Conservation (phyloP, 2,888 invertebrate genomes). For the Lochmaea crataegi region DNA sequence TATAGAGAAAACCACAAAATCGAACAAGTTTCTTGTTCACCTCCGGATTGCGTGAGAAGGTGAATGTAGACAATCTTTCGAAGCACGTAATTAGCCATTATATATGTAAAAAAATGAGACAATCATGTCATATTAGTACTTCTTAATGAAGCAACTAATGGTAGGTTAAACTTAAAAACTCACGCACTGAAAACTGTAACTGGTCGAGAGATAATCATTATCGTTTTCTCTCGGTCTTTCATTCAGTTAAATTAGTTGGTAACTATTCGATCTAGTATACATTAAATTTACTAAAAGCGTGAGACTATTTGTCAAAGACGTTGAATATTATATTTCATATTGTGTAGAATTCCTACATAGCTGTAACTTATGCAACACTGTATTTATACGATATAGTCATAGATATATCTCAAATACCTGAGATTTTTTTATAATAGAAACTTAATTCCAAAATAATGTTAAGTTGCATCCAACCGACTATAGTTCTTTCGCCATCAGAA, state of each 20-base stretch:
- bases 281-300: conserved; percentile 18
- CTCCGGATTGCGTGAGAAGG: conserved; percentile 58
- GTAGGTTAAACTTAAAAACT: conserved; percentile 49
- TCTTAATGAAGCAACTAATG: conserved; percentile 64
- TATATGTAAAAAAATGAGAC: conserved; percentile 62
- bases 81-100: conserved; percentile 62
- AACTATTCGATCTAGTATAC: conserved; percentile 19
- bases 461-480: too few relatives aligned
- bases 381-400: too few relatives aligned
- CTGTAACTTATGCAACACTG: too few relatives aligned
- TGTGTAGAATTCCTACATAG: too few relatives aligned
- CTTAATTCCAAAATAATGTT: too few relatives aligned
- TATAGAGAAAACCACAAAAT: conserved; percentile 37
- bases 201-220: conserved; percentile 50
- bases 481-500: too few relatives aligned
- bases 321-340: too few relatives aligned
- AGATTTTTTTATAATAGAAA: too few relatives aligned
- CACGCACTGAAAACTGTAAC: conserved; percentile 49
- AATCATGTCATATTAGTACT: conserved; percentile 65
- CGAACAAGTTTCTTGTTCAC: conserved; percentile 36
- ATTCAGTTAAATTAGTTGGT: conserved; percentile 3
- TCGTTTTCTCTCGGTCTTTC: conserved; percentile 32
- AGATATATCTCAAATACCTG: too few relatives aligned
- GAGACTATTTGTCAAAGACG: not conserved
- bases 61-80: conserved; percentile 59